Evolutionary conservation across 2,888 invertebrate genomes (phyloP).

Genomic region (Orchestes rusci): DNA sequence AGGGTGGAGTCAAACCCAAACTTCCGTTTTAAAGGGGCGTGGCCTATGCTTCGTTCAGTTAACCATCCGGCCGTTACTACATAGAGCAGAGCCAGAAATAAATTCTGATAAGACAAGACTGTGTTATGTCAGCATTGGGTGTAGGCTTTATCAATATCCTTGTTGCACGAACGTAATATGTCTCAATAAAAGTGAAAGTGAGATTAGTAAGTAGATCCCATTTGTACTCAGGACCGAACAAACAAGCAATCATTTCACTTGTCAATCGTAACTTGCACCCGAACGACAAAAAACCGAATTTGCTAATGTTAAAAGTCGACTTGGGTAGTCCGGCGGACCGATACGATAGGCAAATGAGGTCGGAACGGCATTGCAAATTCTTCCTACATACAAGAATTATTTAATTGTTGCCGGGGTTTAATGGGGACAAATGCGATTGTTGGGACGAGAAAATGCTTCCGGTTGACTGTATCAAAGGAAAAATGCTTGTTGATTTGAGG

Average conservation of each 20-base stretch:
- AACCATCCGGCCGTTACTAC: too few relatives aligned
- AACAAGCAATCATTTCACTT: slow-evolving; percentile 17
- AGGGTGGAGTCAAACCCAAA: too few relatives aligned
- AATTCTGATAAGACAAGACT: too few relatives aligned
- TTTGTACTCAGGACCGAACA: slow-evolving; percentile 14
- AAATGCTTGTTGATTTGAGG: too few relatives aligned
- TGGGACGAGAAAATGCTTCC: background rate
- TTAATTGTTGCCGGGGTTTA: slow-evolving; percentile 7
- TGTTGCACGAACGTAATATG: slow-evolving; percentile 14
- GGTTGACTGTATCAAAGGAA: too few relatives aligned
- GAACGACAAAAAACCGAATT: slow-evolving; percentile 6
- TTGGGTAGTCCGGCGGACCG: slow-evolving; percentile 11
- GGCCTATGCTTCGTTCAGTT: too few relatives aligned
- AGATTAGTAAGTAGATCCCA: slow-evolving; percentile 14
- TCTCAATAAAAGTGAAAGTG: slow-evolving; percentile 19
- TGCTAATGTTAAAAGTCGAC: slow-evolving; percentile 17
- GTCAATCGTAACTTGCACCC: slow-evolving; percentile 14
- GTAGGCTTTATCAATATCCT: slow-evolving; percentile 13
- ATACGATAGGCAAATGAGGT: slow-evolving; percentile 16
- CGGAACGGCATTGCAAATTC: slow-evolving; percentile 8
- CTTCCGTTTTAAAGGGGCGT: too few relatives aligned
- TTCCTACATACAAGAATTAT: slow-evolving; percentile 13
- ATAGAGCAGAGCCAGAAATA: too few relatives aligned
- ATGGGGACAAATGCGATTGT: slow-evolving; percentile 1
- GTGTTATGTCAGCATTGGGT: too few relatives aligned